Conservation (phyloP, 2,888 invertebrate genomes). For the Andrena chrysosceles region DNA sequence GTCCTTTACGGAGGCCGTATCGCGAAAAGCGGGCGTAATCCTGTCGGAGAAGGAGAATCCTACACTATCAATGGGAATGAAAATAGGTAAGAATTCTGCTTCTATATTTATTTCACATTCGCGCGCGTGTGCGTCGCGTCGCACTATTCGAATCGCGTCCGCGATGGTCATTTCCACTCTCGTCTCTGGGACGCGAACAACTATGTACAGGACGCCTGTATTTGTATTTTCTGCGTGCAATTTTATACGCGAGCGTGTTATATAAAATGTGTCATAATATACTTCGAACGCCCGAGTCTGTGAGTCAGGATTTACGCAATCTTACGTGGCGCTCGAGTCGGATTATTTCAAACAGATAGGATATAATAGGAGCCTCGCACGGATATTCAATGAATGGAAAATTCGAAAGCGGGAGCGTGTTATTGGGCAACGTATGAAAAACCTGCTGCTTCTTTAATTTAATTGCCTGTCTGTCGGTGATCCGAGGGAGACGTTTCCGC, state of each 20-base stretch:
- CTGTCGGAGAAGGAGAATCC: not conserved
- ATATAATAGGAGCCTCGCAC: slow-evolving; percentile 23
- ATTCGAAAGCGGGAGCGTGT: slow-evolving; percentile 38
- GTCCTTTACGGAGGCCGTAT: not conserved
- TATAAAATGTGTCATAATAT: slow-evolving; percentile 64
- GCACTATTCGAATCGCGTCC: slow-evolving; percentile 37
- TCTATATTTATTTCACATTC: slow-evolving; percentile 23
- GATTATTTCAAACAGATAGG: slow-evolving; percentile 49
- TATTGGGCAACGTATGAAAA: slow-evolving; percentile 32
- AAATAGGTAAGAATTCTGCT: slow-evolving; percentile 30
- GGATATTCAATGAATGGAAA: slow-evolving; percentile 55
- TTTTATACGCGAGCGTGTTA: slow-evolving; percentile 45
- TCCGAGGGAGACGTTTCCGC: not conserved
- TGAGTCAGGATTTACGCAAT: slow-evolving; percentile 66
- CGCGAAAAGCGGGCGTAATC: not conserved
- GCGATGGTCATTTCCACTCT: slow-evolving; percentile 43
- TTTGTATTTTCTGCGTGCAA: slow-evolving; percentile 27
- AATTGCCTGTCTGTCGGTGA: not conserved
- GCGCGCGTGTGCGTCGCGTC: not conserved
- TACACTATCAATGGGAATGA: not conserved
- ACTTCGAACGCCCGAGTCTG: slow-evolving; percentile 42
- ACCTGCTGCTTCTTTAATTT: slow-evolving; percentile 6
- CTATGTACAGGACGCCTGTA: not conserved
- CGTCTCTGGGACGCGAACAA: slow-evolving; percentile 11
- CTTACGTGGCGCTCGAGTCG: slow-evolving; percentile 44